Percentiles rank a stretch among this genome's conserved stretches.
Evolutionary conservation across 2,888 invertebrate species (phyloP).

Genomic region (Heterodera filipjevi): DNA sequence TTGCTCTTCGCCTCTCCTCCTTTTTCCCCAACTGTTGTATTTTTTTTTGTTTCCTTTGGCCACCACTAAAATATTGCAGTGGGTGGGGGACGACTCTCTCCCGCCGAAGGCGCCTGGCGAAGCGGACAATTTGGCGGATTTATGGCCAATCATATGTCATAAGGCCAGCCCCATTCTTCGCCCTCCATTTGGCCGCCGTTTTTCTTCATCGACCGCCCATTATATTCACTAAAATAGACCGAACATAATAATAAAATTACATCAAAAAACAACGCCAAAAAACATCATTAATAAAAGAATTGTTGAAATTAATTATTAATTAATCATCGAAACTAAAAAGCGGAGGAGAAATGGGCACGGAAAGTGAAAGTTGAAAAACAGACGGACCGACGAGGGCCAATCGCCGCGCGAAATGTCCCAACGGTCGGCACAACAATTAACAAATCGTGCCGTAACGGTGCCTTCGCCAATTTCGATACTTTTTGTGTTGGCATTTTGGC

Average conservation of each 20-base stretch:
- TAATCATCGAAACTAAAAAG: background rate
- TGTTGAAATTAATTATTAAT: background rate
- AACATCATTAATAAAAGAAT: background rate
- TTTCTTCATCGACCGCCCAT: background rate
- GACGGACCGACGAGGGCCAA: no score
- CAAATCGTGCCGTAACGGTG: background rate
- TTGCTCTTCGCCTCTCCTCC: background rate
- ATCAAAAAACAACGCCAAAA: background rate
- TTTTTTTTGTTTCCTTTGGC: background rate
- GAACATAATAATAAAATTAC: background rate
- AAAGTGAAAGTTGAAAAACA: background rate
- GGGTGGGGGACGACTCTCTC: background rate
- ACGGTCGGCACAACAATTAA: background rate
- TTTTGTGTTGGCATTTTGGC: background rate
- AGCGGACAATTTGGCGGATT: slow-evolving; percentile 10
- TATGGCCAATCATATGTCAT: slow-evolving; percentile 12
- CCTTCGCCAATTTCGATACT: background rate
- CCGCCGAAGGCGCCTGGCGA: background rate
- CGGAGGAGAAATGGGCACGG: background rate
- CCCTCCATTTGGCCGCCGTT: background rate
- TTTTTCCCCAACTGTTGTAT: background rate
- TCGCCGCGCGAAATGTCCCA: background rate
- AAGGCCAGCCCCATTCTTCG: background rate
- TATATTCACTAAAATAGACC: background rate
- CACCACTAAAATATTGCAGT: background rate